Evolutionary conservation across 1,140 invertebrate species (phyloP), one percentile per base, ranked within the genome.

Genomic region (Leptinotarsa defecta): DNA sequence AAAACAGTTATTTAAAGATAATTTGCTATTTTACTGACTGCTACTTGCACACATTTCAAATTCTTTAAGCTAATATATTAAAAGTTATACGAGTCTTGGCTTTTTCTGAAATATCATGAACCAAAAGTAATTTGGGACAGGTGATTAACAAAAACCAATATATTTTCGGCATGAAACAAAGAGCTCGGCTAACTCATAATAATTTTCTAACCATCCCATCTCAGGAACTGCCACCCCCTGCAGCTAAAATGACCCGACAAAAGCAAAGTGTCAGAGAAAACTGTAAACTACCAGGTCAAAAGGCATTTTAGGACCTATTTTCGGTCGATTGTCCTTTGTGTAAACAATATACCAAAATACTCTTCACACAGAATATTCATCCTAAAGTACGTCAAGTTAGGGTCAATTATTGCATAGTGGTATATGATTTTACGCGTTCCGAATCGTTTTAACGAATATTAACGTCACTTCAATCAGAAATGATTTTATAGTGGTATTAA

Each of bases 91-190:
- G 34, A 43, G 34, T 43, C 34, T 43, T 11, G 34, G 34, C 34
- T 43, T 43, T 43, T 43, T 43, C 34, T 43, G 34, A 43, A 43
- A 11, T 43, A 43, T 43, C 34, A 17, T 19, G 52, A 57, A 19
- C 52, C n/a, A 57, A 57, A 57, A 57, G 52, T 57, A 17, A 57
- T 65, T 34, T 65, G 64, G 20, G 20, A 63, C 27, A 76, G 71
- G 77, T 80, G 78, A 80, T 78, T 79, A 76, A 80, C 52, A 75
- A 72, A 78, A 80, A 74, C 68, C 71, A 78, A 80, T 77, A 80
- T 76, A 75, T 80, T 74, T 79, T 80, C 77, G 77, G 79, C 77
- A 72, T 75, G 75, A 77, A 74, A 75, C 77, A 78, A 80, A 80
- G 74, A 65, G 52, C 43, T 73, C 71, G 63, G 74, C 65, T 52